These are phyloP conservation scores for Stenchaetothrips biformis DNA, from an alignment of 2,888 invertebrate species.

Conservation along the genomic window DNA sequence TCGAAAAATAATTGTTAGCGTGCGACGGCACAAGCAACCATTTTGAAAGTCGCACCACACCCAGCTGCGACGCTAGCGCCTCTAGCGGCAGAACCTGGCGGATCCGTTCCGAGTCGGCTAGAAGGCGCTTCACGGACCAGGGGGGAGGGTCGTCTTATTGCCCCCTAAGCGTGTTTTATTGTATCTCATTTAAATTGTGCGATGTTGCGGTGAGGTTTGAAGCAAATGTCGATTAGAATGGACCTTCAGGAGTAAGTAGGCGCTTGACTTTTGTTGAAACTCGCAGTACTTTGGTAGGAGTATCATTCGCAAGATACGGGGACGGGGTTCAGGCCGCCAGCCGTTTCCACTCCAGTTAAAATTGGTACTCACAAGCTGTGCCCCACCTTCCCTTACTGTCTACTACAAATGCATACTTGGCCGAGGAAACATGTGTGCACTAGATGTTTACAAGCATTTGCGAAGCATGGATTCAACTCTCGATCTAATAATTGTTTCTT, in stretches of 20 bases:
- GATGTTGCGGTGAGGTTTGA: not conserved
- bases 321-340: not conserved
- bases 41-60: too few relatives aligned
- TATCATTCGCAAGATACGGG: not conserved
- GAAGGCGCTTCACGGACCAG: not conserved
- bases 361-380: not conserved
- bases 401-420: too few relatives aligned
- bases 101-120: not conserved
- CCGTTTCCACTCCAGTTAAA: not conserved
- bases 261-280: not conserved
- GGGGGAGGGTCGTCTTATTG: not conserved
- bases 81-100: too few relatives aligned
- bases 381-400: too few relatives aligned
- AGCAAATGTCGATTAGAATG: not conserved
- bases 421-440: too few relatives aligned
- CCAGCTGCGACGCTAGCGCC: not conserved
- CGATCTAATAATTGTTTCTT: too few relatives aligned
- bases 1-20: too few relatives aligned
- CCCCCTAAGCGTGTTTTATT: not conserved
- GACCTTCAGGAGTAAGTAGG: not conserved
- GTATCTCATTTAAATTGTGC: not conserved
- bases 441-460: too few relatives aligned
- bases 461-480: too few relatives aligned
- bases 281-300: not conserved
- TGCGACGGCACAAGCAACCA: not conserved